Percentiles rank a stretch among this genome's conserved stretches.
phyloP scores from a whole-genome alignment of 2,888 invertebrate species.

The Platycheirus rosarum region DNA sequence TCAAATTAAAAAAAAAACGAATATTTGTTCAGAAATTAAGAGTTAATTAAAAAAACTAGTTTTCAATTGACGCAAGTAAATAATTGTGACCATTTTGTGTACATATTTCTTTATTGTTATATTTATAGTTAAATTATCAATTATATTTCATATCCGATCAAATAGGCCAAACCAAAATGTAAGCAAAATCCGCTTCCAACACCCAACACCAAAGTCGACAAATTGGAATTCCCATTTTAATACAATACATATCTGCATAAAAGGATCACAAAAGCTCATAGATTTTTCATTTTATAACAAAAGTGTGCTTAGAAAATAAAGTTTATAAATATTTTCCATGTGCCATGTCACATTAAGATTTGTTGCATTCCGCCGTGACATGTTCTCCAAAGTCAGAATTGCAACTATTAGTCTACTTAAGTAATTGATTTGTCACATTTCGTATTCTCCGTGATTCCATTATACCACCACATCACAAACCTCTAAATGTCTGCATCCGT shows the following conservation, averaged over 20 bases:
- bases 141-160: conserved; percentile 30
- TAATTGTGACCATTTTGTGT: background rate
- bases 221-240: conserved; percentile 52
- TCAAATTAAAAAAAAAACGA: background rate
- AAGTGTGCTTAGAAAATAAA: conserved; percentile 4
- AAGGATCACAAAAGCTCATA: conserved; percentile 23
- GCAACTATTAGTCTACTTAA: conserved; percentile 29
- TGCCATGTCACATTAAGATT: conserved; percentile 20
- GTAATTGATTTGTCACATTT: conserved; percentile 57
- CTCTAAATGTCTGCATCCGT: conserved; percentile 34
- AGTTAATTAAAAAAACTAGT: conserved; percentile 7
- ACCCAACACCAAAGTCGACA: background rate
- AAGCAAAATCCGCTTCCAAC: conserved; percentile 60
- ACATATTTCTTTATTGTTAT: background rate
- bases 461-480: too few species aligned
- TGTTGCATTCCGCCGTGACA: conserved; percentile 35
- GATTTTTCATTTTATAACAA: background rate
- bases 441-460: background rate
- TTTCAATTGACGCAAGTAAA: conserved; percentile 2
- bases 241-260: conserved; percentile 44
- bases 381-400: conserved; percentile 7
- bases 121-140: background rate
- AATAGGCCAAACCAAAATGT: conserved; percentile 46
- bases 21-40: background rate
- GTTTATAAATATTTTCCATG: conserved; percentile 46